Conservation (phyloP, 2,888 invertebrate species). For the Harpagoxenus sublaevis region DNA sequence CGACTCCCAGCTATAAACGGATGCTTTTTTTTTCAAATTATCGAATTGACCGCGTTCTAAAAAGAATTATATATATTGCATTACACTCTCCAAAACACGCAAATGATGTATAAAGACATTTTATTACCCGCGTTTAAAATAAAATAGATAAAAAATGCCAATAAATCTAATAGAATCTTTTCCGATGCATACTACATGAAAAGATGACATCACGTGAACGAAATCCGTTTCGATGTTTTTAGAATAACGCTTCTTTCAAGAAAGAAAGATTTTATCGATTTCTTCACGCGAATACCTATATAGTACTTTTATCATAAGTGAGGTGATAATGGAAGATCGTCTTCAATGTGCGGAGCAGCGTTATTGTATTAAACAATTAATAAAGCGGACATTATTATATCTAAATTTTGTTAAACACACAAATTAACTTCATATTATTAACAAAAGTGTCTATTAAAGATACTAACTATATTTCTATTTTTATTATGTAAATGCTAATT, state of each 20-base stretch:
- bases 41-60: not conserved
- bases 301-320: not conserved
- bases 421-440: not conserved
- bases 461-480: not conserved
- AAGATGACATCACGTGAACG: not conserved
- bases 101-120: not conserved
- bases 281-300: not conserved
- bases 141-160: not conserved
- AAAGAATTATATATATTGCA: not conserved
- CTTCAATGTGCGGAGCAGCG: not conserved
- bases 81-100: not conserved
- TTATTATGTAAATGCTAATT: not conserved
- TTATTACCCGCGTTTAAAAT: not conserved
- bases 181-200: not conserved
- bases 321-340: not conserved
- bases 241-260: not conserved
- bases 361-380: not conserved
- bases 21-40: not conserved
- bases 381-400: not conserved
- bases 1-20: not conserved
- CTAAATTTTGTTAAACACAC: not conserved
- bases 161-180: not conserved
- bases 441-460: not conserved
- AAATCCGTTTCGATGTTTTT: not conserved
- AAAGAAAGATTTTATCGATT: not conserved